Conservation (phyloP, 2,888 invertebrate genomes). For the Parnassius smintheus region DNA sequence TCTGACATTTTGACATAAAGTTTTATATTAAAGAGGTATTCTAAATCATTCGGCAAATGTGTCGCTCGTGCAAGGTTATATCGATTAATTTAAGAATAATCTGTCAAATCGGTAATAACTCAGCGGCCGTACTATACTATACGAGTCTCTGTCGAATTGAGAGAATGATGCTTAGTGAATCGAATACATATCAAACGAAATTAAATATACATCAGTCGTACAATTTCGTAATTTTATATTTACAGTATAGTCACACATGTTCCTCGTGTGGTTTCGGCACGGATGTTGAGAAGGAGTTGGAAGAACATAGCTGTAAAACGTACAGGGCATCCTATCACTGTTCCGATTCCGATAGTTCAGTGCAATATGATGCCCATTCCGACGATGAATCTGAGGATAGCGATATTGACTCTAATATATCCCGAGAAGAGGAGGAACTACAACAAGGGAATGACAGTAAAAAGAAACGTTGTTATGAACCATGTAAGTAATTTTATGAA, state of each 20-base stretch:
- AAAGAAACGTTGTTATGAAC: constrained; percentile 31
- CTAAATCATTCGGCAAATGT: too few relatives aligned
- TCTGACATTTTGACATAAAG: too few relatives aligned
- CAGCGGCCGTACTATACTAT: too few relatives aligned
- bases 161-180: too few relatives aligned
- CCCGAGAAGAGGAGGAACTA: constrained; percentile 32
- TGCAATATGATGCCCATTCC: constrained; percentile 38
- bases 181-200: too few relatives aligned
- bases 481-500: constrained; percentile 34
- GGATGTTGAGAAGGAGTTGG: constrained; percentile 35
- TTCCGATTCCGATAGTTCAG: constrained; percentile 49
- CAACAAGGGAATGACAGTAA: constrained; percentile 23
- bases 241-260: constrained; percentile 37
- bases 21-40: too few relatives aligned
- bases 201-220: too few relatives aligned
- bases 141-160: too few relatives aligned
- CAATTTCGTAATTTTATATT: constrained; percentile 2
- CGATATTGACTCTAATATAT: constrained; percentile 46
- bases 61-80: too few relatives aligned
- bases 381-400: constrained; percentile 38
- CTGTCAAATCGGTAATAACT: too few relatives aligned
- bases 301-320: constrained; percentile 34
- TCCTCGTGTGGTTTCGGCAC: constrained; percentile 38
- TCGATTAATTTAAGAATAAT: too few relatives aligned
- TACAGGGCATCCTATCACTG: constrained; percentile 23